A percentile compares a stretch with the other conserved stretches of the same genome.
Evolutionary conservation across 2,113 vertebrate species (phyloP).

Genomic region (Amazona guildingii): DNA sequence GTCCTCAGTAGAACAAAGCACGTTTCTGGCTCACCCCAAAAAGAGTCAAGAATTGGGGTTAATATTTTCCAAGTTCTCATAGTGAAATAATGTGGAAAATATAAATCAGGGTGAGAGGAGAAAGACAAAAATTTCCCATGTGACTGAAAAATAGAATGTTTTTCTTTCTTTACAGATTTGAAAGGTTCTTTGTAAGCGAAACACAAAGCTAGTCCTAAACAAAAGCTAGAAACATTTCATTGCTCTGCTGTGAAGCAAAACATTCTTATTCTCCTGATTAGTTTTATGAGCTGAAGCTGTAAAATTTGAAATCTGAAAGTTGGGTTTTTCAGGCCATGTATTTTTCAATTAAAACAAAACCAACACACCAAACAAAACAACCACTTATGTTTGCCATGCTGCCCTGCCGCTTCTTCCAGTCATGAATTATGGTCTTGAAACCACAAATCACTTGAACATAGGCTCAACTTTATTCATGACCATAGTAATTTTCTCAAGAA

Average conservation of each 20-base stretch:
- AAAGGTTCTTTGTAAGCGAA: neutral
- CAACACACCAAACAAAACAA: neutral
- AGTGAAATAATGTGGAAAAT: neutral
- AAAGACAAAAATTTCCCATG: neutral
- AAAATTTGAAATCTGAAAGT: neutral
- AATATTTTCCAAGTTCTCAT: neutral
- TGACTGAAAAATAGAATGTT: neutral
- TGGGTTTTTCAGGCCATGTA: neutral
- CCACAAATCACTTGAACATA: neutral
- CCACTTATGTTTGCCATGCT: neutral
- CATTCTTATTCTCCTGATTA: neutral
- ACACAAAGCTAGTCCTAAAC: neutral
- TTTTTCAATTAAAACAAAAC: neutral
- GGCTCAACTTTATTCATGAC: neutral
- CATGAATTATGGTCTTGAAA: neutral
- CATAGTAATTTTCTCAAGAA: neutral
- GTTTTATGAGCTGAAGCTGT: neutral
- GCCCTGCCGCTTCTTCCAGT: neutral
- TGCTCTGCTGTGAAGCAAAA: neutral
- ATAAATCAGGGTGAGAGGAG: neutral
- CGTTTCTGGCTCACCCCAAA: neutral
- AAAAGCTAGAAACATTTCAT: neutral
- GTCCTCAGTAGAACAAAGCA: neutral
- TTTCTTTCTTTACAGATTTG: neutral
- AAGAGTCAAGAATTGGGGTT: neutral